Base-by-base conservation (phyloP, 2,888 invertebrate genomes). In the Brenthis hecate region DNA sequence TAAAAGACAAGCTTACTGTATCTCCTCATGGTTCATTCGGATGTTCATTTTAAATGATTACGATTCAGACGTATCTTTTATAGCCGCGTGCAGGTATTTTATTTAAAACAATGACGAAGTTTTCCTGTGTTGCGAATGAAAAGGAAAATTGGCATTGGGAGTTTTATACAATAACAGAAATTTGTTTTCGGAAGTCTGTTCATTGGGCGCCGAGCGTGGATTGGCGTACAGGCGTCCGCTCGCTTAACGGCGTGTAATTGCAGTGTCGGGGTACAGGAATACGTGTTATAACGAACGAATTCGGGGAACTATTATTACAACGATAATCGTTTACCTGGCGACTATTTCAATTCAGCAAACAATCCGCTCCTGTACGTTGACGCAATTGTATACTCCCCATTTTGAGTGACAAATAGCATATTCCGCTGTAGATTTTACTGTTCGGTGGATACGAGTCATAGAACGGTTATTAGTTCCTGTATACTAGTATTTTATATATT, bases 321-420 rank as follows among this genome's bases (percentile, higher is more conserved):
- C 83, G 79, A 86, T 87, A 83, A 85, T 83, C 82, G 82, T 86
- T 87, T 86, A 87, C 84, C 84, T 85, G 81, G 76, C 81, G 77
- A 80, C 78, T 82, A 77, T 85, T 86, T 85, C 84, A 83, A 85
- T 88, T 86, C 83, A 72, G 78, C 63, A 60, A 58, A 56, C 66
- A 71, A 64, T 65, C 66, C 68, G 43, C 80, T 81, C 83, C 81
- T 80, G 81, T 77, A 74, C 78, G 80, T 82, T 81, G 82, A 82
- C 81, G 81, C 84, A 83, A 86, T 86, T 86, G 86, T 85, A 81
- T 85, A 87, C 86, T 80, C 85, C 87, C 85, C 84, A 85, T 85
- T 85, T 78, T 80, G 80, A 83, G 72, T 74, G 72, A 72, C 71
- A 72, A 70, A 74, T 71, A 72, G 62, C 65, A 55, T 50, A 68